A percentile compares a stretch with the other conserved stretches of the same genome.
Conservation (phyloP, 2,888 invertebrate species). For the Baronia brevicornis region DNA sequence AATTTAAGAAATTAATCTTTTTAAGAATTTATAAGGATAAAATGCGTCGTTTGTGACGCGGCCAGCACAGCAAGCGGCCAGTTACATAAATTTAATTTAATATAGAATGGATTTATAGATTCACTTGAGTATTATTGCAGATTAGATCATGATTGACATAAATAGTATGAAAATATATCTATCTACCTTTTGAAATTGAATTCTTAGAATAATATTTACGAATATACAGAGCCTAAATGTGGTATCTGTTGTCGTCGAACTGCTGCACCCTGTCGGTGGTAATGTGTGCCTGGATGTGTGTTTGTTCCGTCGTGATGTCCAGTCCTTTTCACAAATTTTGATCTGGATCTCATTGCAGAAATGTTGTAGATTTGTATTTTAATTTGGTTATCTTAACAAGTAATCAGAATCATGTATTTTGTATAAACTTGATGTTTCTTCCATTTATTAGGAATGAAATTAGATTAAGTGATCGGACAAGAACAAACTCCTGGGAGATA, state of each 20-base stretch:
- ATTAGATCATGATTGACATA: conserved; percentile 63
- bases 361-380: conserved; percentile 66
- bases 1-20: conserved; percentile 70
- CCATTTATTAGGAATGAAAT: conserved; percentile 64
- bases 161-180: conserved; percentile 32
- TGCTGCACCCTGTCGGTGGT: conserved; percentile 21
- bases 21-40: conserved; percentile 67
- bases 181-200: conserved; percentile 56
- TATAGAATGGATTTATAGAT: conserved; percentile 72
- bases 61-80: conserved; percentile 37
- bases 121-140: conserved; percentile 73
- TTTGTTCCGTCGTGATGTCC: conserved; percentile 23
- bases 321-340: conserved; percentile 42
- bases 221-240: conserved; percentile 53
- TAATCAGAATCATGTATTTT: conserved; percentile 72
- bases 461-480: conserved; percentile 67
- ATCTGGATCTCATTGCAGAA: conserved; percentile 67
- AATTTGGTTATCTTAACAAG: conserved; percentile 52
- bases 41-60: conserved; percentile 52
- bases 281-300: conserved; percentile 21
- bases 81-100: conserved; percentile 64
- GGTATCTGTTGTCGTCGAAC: conserved; percentile 26
- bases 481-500: conserved; percentile 70
- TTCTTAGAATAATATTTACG: conserved; percentile 46
- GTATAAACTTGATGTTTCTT: conserved; percentile 65